phyloP scores from a whole-genome alignment of 2,888 invertebrate genomes.

The Drosophila rellima region DNA sequence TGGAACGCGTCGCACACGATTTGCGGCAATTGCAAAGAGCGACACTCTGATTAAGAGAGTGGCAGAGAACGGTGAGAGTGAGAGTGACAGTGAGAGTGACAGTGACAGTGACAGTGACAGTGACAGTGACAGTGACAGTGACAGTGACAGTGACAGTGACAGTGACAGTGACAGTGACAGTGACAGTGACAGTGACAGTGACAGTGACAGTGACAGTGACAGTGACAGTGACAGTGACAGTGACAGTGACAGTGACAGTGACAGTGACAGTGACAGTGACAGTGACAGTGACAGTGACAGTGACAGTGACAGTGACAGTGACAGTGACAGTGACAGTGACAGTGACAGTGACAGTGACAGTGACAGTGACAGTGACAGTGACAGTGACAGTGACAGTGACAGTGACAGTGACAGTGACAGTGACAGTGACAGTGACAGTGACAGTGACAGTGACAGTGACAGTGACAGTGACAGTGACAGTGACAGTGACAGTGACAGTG shows the following conservation, averaged over 20 bases:
- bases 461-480: background rate
- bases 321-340: too few relatives aligned
- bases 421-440: background rate
- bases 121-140: conserved; percentile 1
- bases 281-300: background rate
- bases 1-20: conserved; percentile 50
- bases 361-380: background rate
- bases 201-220: conserved; percentile 4
- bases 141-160: conserved; percentile 1
- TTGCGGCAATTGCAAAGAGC: conserved; percentile 22
- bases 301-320: background rate
- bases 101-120: conserved; percentile 6
- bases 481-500: background rate
- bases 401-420: background rate
- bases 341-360: background rate
- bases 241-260: conserved; percentile 1
- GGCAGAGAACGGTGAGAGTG: background rate
- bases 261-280: conserved; percentile 2
- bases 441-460: background rate
- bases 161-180: conserved; percentile 6
- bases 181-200: conserved; percentile 5
- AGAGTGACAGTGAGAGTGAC: background rate
- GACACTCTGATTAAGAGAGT: background rate
- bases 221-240: conserved; percentile 6
- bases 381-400: background rate